Conservation (phyloP, 1,140 invertebrate genomes). For the Panagrolaimus sp. region DNA sequence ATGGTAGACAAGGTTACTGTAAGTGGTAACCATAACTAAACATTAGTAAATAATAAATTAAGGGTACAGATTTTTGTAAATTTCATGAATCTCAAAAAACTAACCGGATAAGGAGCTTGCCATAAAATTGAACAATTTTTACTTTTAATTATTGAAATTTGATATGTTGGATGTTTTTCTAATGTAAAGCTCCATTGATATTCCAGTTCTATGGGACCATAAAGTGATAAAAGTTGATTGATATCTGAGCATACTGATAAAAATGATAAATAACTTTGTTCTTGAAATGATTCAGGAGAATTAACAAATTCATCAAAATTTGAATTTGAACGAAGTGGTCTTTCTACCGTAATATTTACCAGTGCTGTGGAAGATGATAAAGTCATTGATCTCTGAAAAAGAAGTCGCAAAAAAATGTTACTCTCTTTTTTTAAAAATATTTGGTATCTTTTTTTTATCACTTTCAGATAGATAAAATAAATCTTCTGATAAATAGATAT, state of each 20-base stretch:
- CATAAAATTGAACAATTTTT: background rate
- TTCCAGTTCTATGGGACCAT: background rate
- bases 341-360: background rate
- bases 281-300: background rate
- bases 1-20: background rate
- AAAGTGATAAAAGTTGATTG: background rate
- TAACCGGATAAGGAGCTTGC: constrained; percentile 7
- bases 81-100: background rate
- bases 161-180: background rate
- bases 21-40: background rate
- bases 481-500: too few species aligned
- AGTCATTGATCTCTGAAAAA: constrained; percentile 3
- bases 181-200: background rate
- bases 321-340: background rate
- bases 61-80: too few species aligned
- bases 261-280: background rate
- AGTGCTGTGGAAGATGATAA: background rate
- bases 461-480: too few species aligned
- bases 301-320: background rate
- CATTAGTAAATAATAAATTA: too few species aligned
- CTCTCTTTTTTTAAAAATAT: too few species aligned
- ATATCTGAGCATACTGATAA: background rate
- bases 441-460: too few species aligned
- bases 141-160: background rate
- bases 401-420: too few species aligned